Conservation (phyloP, 2,888 invertebrate genomes). For the Toxonevra muliebris region DNA sequence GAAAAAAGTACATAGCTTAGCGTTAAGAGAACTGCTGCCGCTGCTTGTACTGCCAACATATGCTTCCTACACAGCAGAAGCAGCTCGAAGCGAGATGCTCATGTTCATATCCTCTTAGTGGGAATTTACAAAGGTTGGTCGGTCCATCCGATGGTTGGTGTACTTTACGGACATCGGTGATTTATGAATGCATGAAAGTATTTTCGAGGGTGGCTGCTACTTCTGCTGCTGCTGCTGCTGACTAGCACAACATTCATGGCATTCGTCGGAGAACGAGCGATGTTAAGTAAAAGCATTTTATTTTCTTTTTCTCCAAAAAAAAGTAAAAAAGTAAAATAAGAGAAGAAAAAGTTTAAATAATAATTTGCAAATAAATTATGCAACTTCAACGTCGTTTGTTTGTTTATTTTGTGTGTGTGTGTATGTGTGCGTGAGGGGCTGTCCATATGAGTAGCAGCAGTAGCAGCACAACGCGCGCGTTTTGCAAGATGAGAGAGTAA, state of each 20-base stretch:
- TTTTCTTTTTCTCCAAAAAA: constrained; percentile 3
- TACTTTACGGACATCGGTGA: constrained; percentile 13
- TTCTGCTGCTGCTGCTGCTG: neutral
- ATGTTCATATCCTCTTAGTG: no score
- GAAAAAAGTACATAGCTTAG: neutral
- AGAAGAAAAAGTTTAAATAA: constrained; percentile 54
- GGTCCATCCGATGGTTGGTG: no score
- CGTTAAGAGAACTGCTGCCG: constrained; percentile 35
- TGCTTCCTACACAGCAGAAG: constrained; percentile 41
- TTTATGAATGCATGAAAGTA: constrained; percentile 27
- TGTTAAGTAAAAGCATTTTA: constrained; percentile 17
- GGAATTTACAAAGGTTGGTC: no score
- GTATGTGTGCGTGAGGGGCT: neutral
- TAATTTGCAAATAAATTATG: constrained; percentile 60
- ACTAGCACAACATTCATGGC: constrained; percentile 30
- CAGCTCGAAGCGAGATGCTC: neutral
- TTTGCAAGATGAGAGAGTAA: neutral
- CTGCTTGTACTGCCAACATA: constrained; percentile 7
- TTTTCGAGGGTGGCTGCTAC: constrained; percentile 22
- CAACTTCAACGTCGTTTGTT: constrained; percentile 7
- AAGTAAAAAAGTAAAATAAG: neutral
- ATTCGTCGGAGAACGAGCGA: neutral
- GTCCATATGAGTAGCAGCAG: neutral
- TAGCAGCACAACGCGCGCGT: neutral
- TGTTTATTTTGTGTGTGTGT: neutral